A percentile compares a stretch with the other conserved stretches of the same genome.
These are phyloP conservation scores for Ranitomeya imitator DNA, from an alignment of 2,113 vertebrate genomes.

Conservation along the genomic window DNA sequence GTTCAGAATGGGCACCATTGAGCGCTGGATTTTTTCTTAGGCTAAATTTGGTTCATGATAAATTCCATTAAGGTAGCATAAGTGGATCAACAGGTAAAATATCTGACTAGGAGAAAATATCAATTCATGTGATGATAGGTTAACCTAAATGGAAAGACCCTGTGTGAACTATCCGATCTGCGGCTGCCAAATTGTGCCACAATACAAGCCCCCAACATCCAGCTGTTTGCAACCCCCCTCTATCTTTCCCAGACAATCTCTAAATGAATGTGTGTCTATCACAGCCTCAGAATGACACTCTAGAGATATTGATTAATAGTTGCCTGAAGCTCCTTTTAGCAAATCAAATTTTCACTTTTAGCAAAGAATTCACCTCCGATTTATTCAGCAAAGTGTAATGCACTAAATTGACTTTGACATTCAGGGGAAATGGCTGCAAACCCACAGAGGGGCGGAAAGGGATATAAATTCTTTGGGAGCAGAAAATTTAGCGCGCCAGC, in stretches of 20 bases:
- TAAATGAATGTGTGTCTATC: slow-evolving; percentile 84
- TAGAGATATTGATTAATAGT: slow-evolving; percentile 99
- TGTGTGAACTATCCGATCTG: slow-evolving; percentile 16
- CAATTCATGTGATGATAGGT: slow-evolving; percentile 29
- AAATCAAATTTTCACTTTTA: slow-evolving; percentile 99
- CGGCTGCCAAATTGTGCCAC: not conserved
- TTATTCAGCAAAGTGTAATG: slow-evolving; percentile 90
- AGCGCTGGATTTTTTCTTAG: not conserved
- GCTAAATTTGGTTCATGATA: not conserved
- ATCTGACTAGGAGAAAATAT: slow-evolving; percentile 24
- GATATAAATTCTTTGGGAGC: slow-evolving; percentile 78
- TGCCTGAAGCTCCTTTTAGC: slow-evolving; percentile 98
- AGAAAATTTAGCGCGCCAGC: slow-evolving; percentile 71
- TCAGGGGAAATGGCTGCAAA: slow-evolving; percentile 85
- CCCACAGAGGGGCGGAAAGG: slow-evolving; percentile 77
- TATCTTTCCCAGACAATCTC: slow-evolving; percentile 83
- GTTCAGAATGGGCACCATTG: not conserved
- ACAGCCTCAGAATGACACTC: slow-evolving; percentile 86
- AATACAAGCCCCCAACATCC: slow-evolving; percentile 44
- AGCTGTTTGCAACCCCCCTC: slow-evolving; percentile 61
- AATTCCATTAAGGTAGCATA: not conserved
- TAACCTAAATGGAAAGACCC: slow-evolving; percentile 16
- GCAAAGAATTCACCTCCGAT: slow-evolving; percentile 86
- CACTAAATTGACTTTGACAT: slow-evolving; percentile 96
- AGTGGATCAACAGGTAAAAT: slow-evolving; percentile 1